Evolutionary conservation across 23 tunicate species (phyloP), one percentile per base, ranked within the genome.

Genomic region (Halocynthia aurantium): DNA sequence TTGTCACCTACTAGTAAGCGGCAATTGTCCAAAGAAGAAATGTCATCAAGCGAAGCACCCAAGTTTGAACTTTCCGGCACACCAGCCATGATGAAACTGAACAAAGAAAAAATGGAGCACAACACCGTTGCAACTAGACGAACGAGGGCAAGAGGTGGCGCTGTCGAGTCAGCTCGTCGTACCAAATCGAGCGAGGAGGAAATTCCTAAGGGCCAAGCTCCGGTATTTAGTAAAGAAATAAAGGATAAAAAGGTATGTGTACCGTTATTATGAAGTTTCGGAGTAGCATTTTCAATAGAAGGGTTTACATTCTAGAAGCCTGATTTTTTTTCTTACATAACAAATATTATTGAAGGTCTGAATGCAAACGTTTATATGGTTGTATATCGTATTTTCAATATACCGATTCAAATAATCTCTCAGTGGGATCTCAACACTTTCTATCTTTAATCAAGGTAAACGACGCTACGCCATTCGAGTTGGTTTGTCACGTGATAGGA

Each of bases 81-180:
- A 10, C 75, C 75, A 10, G 75, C 75, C 55, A 70, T 6, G 51
- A 50, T 70, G 75, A 70, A 70, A 51, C 44, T 70, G 69, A 89
- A 76, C 31, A 83, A 74, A 8, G 19, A 51, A 9, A 54, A 50
- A 52, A 54, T 70, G 44, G 87, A 91, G 53, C 84, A 91, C 62
- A 91, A 75, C 65, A 85, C 90, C 40, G 97, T 91, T 8, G 82
- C 97, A 6, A 91, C 97, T 7, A 91, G 70, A 51, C 52, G 97
- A 60, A 19, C 87, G 6, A 78, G 94, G 5, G 76, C 67, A 15
- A 55, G 83, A 0, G 76, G 83, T 0, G 68, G 80, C 9, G 81
- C 67, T 7, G 86, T 69, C 5, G 81, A 77, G 51, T 76, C 60
- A 70, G 79, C 78, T 51, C 53, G 62, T 56, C 70, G 83, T 0